Evolutionary conservation across 1,140 invertebrate species (phyloP).

Genomic region (Cydia splendana): DNA sequence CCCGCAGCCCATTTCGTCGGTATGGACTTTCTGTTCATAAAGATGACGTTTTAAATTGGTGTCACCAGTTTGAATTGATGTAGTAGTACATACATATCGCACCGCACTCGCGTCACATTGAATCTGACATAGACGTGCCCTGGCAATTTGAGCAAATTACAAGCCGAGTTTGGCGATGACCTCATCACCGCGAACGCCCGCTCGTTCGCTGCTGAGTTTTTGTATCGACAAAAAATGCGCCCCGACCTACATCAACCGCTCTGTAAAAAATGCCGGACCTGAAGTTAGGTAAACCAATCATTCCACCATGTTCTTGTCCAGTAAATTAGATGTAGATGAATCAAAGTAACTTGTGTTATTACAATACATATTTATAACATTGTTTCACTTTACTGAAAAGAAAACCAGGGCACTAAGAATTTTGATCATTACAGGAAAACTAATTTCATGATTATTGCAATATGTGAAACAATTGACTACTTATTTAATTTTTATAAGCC

Average conservation of each 20-base stretch:
- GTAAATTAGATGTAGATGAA: not conserved
- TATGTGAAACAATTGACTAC: too few relatives aligned
- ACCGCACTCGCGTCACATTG: not conserved
- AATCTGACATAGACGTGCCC: conserved; percentile 10
- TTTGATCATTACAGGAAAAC: too few relatives aligned
- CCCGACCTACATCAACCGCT: conserved; percentile 71
- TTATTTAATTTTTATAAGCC: too few relatives aligned
- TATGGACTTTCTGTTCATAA: too few relatives aligned
- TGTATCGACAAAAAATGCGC: conserved; percentile 57
- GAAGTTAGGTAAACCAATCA: conserved; percentile 1
- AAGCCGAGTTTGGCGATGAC: conserved; percentile 47
- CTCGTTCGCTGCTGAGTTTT: conserved; percentile 55
- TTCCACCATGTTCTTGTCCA: not conserved
- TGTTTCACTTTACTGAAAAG: not conserved
- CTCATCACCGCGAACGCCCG: conserved; percentile 48
- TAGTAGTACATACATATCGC: not conserved
- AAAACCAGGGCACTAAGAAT: too few relatives aligned
- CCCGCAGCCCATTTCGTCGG: too few relatives aligned
- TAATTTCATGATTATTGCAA: too few relatives aligned
- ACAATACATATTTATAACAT: not conserved
- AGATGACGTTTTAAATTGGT: not conserved
- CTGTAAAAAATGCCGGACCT: conserved; percentile 45
- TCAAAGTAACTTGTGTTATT: not conserved
- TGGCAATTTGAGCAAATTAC: conserved; percentile 17
- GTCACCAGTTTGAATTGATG: not conserved